These are phyloP conservation scores for Accipiter virgatus DNA, from an alignment of 2,113 vertebrate species.

Conservation along the genomic window DNA sequence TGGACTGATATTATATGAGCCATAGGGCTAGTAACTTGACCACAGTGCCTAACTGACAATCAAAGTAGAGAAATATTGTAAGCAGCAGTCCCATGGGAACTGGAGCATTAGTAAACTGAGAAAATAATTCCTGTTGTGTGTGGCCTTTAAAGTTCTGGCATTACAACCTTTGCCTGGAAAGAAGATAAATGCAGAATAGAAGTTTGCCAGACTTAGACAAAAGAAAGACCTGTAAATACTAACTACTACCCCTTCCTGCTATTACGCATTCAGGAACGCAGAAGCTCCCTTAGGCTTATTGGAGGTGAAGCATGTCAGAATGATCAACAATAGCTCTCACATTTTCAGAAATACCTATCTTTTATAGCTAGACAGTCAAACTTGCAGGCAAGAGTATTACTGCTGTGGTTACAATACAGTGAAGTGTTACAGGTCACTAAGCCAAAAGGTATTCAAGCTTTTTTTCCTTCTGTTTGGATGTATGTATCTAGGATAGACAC, in stretches of 20 bases:
- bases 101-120: background rate
- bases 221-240: background rate
- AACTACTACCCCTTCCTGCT: background rate
- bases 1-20: background rate
- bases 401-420: background rate
- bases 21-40: background rate
- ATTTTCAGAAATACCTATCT: background rate
- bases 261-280: background rate
- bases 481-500: background rate
- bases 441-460: background rate
- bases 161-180: background rate
- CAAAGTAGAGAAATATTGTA: background rate
- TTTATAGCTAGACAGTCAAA: background rate
- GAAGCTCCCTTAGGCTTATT: background rate
- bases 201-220: background rate
- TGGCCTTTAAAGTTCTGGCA: background rate
- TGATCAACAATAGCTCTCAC: background rate
- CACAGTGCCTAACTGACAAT: background rate
- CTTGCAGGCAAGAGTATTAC: background rate
- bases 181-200: background rate
- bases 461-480: background rate
- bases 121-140: background rate
- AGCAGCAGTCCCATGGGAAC: background rate
- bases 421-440: background rate
- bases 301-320: background rate